Conservation (phyloP, 2,797 vertebrate species). For the Miichthys miiuy region DNA sequence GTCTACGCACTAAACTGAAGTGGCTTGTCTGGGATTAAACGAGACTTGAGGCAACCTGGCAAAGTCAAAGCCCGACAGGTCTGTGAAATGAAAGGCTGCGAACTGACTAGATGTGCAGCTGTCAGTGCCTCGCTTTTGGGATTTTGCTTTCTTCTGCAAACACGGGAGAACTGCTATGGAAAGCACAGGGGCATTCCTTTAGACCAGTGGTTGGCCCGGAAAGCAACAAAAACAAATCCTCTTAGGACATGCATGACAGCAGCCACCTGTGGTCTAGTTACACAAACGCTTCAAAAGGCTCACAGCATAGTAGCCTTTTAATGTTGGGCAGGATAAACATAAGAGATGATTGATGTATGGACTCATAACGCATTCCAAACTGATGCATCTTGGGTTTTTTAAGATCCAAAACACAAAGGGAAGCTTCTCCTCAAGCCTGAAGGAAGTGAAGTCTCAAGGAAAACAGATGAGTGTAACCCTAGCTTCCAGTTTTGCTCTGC, state of each 20-base stretch:
- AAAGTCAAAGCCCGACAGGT: constrained; percentile 60
- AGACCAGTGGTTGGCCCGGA: constrained; percentile 34
- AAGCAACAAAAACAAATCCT: constrained; percentile 66
- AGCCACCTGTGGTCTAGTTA: constrained; percentile 65
- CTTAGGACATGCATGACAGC: constrained; percentile 59
- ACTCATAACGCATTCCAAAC: constrained; percentile 26
- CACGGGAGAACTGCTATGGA: constrained; percentile 45
- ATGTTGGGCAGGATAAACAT: constrained; percentile 38
- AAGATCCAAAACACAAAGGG: constrained; percentile 1
- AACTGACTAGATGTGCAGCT: constrained; percentile 64
- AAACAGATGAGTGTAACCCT: constrained; percentile 46
- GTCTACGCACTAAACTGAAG: constrained; percentile 35
- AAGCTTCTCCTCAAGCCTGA: background rate
- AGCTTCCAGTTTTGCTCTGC: constrained; percentile 41
- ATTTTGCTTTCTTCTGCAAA: constrained; percentile 63
- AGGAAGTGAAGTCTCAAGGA: constrained; percentile 25
- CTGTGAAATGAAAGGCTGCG: constrained; percentile 59
- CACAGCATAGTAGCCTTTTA: constrained; percentile 29
- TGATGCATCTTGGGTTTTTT: constrained; percentile 1
- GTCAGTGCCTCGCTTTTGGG: constrained; percentile 57
- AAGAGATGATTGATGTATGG: constrained; percentile 30
- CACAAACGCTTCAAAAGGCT: constrained; percentile 58
- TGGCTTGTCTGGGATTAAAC: constrained; percentile 56
- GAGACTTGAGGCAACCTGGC: constrained; percentile 51
- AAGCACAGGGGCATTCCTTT: constrained; percentile 58